Evolutionary conservation across 2,888 invertebrate species (phyloP).

Genomic region (Teleogryllus oceanicus): DNA sequence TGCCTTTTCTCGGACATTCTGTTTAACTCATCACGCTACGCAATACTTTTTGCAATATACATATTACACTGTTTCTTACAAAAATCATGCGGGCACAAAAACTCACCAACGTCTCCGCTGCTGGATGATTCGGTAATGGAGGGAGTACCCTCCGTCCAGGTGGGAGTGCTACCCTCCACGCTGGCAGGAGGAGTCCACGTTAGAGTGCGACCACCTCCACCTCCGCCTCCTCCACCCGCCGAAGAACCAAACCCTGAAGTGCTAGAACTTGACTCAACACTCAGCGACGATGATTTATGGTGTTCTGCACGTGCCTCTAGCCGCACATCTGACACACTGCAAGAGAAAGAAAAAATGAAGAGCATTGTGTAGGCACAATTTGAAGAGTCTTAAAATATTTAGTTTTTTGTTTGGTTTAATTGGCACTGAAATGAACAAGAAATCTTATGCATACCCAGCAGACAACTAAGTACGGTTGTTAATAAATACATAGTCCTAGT

Average conservation of each 20-base stretch:
- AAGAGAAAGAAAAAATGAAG: constrained; percentile 19
- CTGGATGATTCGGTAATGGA: constrained; percentile 96
- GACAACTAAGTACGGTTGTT: too few species aligned
- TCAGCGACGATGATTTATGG: constrained; percentile 55
- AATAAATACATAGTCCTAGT: neutral
- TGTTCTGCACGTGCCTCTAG: constrained; percentile 58
- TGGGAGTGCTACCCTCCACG: constrained; percentile 89
- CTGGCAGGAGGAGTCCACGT: constrained; percentile 83
- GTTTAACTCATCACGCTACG: neutral
- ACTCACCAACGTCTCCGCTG: constrained; percentile 80
- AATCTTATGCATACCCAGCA: too few species aligned
- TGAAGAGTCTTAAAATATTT: too few species aligned
- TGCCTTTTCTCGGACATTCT: too few species aligned
- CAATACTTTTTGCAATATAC: neutral
- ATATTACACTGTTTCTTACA: neutral
- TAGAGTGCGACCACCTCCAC: constrained; percentile 39
- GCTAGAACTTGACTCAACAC: constrained; percentile 61
- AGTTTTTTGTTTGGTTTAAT: too few species aligned
- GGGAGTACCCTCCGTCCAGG: constrained; percentile 97
- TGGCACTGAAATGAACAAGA: too few species aligned
- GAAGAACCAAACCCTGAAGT: constrained; percentile 51
- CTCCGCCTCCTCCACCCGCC: constrained; percentile 36
- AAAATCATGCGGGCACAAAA: neutral
- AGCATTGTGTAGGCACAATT: too few species aligned
- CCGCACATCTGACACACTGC: constrained; percentile 69